These are phyloP conservation scores for Spodoptera littoralis DNA, from an alignment of 2,888 invertebrate genomes.

Conservation along the genomic window DNA sequence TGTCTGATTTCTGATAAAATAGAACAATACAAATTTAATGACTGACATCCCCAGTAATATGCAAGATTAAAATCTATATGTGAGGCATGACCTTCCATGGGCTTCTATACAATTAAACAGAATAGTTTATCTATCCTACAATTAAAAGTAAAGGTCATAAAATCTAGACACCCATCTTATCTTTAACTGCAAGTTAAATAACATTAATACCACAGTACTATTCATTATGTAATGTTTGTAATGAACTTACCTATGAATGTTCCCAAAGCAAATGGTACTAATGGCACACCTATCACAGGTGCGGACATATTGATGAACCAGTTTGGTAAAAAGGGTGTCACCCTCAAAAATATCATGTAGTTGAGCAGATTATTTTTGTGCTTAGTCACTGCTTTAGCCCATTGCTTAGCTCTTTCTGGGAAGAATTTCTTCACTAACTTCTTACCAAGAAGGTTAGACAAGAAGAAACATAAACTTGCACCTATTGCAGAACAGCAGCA, in stretches of 20 bases:
- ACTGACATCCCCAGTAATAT: too few relatives aligned
- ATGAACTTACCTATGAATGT: slow-evolving; percentile 95
- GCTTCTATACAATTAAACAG: too few relatives aligned
- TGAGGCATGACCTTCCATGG: too few relatives aligned
- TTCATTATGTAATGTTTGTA: not conserved
- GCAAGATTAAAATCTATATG: too few relatives aligned
- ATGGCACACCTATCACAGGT: slow-evolving; percentile 98
- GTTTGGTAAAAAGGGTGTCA: slow-evolving; percentile 99
- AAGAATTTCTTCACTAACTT: slow-evolving; percentile 95
- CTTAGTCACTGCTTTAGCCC: slow-evolving; percentile 95
- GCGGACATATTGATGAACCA: slow-evolving; percentile 99
- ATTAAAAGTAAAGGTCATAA: too few relatives aligned
- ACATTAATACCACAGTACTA: too few relatives aligned
- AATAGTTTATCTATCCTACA: too few relatives aligned
- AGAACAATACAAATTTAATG: too few relatives aligned
- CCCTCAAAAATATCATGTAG: slow-evolving; percentile 98
- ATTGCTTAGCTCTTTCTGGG: slow-evolving; percentile 95
- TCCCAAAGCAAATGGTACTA: slow-evolving; percentile 97
- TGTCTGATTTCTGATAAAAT: too few relatives aligned
- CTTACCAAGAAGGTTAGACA: slow-evolving; percentile 97
- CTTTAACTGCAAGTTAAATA: too few relatives aligned
- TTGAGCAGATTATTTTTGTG: slow-evolving; percentile 97
- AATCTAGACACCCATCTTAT: too few relatives aligned
- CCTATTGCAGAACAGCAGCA: slow-evolving; percentile 98
- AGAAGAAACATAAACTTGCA: slow-evolving; percentile 97